A percentile compares a stretch with the other conserved stretches of the same genome.
Conservation (phyloP, 1,140 invertebrate genomes). For the Fopius arisanus region DNA sequence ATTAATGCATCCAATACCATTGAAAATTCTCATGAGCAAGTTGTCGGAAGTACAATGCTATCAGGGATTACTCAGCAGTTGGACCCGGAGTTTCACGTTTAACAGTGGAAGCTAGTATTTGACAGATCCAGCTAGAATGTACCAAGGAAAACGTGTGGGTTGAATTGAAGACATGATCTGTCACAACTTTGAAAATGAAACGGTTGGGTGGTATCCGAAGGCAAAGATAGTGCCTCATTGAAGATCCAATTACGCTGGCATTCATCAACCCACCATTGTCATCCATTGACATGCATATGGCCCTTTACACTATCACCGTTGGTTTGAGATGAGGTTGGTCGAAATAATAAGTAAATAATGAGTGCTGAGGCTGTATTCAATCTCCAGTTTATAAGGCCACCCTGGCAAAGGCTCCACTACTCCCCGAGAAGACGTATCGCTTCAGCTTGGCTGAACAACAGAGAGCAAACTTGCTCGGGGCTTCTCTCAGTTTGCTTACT, state of each 20-base stretch:
- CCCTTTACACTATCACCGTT: neutral
- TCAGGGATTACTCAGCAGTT: slow-evolving; percentile 1
- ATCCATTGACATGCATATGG: neutral
- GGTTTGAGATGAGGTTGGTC: neutral
- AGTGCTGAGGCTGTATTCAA: neutral
- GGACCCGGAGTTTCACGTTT: neutral
- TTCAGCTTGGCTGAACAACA: slow-evolving; percentile 8
- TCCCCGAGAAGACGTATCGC: slow-evolving; percentile 2
- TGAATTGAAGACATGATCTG: neutral
- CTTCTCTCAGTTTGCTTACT: slow-evolving; percentile 5
- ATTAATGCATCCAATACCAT: no score
- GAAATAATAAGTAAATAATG: neutral
- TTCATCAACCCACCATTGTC: neutral
- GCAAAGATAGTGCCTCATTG: neutral
- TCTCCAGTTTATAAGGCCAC: slow-evolving; percentile 1
- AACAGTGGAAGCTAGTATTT: neutral
- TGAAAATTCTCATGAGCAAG: neutral
- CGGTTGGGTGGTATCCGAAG: neutral
- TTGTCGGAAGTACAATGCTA: neutral
- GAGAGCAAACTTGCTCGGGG: slow-evolving; percentile 3
- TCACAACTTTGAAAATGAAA: neutral
- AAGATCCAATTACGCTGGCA: no score
- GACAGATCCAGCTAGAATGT: neutral
- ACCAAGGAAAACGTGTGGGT: neutral
- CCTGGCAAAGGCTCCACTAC: neutral